Percentiles rank a stretch among this genome's conserved stretches.
Conservation (phyloP, 2,113 vertebrate genomes). For the Salminus brasiliensis region DNA sequence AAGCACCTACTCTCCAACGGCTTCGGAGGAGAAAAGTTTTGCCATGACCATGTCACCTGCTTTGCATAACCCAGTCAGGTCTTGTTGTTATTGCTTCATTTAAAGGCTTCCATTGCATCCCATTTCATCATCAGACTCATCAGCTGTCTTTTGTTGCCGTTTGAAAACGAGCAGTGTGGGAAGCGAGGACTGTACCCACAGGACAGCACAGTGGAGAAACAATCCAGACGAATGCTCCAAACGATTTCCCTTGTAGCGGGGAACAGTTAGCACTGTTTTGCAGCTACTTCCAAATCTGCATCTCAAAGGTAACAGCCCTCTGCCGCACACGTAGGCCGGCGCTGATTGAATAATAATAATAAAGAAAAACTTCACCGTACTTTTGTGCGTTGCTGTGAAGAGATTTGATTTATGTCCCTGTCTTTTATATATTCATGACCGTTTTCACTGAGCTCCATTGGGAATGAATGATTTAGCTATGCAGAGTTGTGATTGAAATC, state of each 20-base stretch:
- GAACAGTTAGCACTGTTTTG: not conserved
- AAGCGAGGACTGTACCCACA: slow-evolving; percentile 7
- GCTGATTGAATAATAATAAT: slow-evolving; percentile 54
- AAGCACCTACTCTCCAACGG: no score
- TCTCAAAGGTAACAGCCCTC: slow-evolving; percentile 23
- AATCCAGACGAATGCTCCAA: not conserved
- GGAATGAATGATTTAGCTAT: slow-evolving; percentile 73
- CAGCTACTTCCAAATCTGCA: slow-evolving; percentile 15
- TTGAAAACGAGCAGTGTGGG: not conserved
- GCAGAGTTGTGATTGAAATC: slow-evolving; percentile 68
- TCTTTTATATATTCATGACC: slow-evolving; percentile 71
- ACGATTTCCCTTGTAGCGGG: slow-evolving; percentile 16
- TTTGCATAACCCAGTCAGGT: not conserved
- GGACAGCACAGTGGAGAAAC: slow-evolving; percentile 13
- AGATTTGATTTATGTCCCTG: slow-evolving; percentile 68
- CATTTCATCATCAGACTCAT: slow-evolving; percentile 33
- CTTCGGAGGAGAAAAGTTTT: not conserved
- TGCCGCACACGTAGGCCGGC: slow-evolving; percentile 52
- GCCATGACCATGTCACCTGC: not conserved
- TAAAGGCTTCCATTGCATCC: slow-evolving; percentile 11
- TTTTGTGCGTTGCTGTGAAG: slow-evolving; percentile 46
- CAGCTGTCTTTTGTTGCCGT: not conserved
- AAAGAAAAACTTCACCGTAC: no score
- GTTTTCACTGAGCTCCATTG: slow-evolving; percentile 70
- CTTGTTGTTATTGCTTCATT: not conserved